Percentiles rank a stretch among this genome's conserved stretches.
Evolutionary conservation across 1,140 invertebrate genomes (phyloP).

Genomic region (Pentalonia nigronervosa): DNA sequence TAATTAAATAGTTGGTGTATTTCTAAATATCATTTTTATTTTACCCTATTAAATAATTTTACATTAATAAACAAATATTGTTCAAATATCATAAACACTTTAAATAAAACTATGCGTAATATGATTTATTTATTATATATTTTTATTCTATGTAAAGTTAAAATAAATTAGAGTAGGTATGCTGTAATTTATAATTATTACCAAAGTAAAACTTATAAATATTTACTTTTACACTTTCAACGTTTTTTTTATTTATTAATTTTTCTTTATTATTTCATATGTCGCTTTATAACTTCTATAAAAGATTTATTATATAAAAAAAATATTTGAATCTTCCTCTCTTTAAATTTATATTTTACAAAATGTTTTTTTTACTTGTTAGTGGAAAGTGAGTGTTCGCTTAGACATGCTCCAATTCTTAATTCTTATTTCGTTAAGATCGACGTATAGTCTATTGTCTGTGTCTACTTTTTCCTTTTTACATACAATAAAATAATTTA

Average conservation of each 20-base stretch:
- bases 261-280: neutral
- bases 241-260: neutral
- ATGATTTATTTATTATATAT: neutral
- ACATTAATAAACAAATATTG: neutral
- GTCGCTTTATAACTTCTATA: neutral
- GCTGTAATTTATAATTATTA: neutral
- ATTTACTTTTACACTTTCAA: neutral
- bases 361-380: neutral
- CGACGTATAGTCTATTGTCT: neutral
- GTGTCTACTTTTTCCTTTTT: neutral
- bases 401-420: conserved; percentile 15
- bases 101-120: neutral
- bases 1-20: too few relatives aligned
- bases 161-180: neutral
- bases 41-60: neutral
- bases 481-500: neutral
- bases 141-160: neutral
- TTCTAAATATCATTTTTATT: neutral
- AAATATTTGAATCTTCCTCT: neutral
- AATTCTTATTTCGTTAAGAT: neutral
- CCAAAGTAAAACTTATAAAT: neutral
- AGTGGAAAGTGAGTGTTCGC: neutral
- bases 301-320: neutral
- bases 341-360: neutral
- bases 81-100: neutral